Evolutionary conservation across 2,888 invertebrate genomes (phyloP).

Genomic region (Heteromyza rotundicornis): DNA sequence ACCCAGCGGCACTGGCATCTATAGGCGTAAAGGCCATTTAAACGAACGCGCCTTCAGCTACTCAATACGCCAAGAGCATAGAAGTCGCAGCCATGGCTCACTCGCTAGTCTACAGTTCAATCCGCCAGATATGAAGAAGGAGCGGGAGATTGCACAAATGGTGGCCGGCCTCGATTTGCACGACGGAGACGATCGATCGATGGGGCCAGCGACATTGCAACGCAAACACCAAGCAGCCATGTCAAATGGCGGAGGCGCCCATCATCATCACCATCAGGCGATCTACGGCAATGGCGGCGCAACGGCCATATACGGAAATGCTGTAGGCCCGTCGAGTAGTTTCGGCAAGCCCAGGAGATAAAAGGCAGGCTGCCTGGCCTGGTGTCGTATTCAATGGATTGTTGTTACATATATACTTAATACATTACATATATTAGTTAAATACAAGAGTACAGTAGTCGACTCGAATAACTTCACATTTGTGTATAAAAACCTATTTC

Average conservation of each 20-base stretch:
- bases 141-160: conserved; percentile 90
- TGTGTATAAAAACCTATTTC: background rate
- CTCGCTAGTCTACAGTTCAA: conserved; percentile 90
- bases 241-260: conserved; percentile 43
- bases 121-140: conserved; percentile 84
- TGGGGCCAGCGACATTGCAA: conserved; percentile 63
- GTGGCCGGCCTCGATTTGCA: conserved; percentile 87
- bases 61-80: conserved; percentile 91
- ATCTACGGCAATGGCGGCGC: conserved; percentile 46
- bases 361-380: conserved; percentile 10
- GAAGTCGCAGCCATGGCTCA: conserved; percentile 90
- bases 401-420: conserved; percentile 17
- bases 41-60: conserved; percentile 94
- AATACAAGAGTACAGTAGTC: conserved; percentile 10
- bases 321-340: conserved; percentile 50
- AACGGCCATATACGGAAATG: conserved; percentile 43
- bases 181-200: conserved; percentile 66
- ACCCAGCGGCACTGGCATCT: conserved; percentile 79
- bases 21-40: conserved; percentile 87
- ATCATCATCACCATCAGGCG: conserved; percentile 41
- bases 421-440: background rate
- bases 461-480: background rate
- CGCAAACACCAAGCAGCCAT: conserved; percentile 47
- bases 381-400: background rate
- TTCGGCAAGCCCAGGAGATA: conserved; percentile 62